These are phyloP conservation scores for Nephrocerus scutellatus DNA, from an alignment of 2,888 invertebrate species.

Conservation along the genomic window DNA sequence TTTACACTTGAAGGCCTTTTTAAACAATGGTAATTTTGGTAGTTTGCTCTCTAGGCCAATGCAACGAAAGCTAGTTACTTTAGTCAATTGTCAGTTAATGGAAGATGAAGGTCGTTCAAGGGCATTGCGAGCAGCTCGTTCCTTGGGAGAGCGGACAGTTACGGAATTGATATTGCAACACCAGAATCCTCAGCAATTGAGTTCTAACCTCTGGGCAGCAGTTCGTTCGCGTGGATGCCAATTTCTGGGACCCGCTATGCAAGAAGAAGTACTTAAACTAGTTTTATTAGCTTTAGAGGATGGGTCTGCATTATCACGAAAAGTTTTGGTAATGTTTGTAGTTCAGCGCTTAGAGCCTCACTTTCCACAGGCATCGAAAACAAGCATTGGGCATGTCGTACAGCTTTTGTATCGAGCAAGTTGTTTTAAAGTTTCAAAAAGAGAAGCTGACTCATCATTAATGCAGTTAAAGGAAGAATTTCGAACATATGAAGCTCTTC, in stretches of 20 bases:
- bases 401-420: constrained; percentile 95
- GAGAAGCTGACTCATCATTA: constrained; percentile 92
- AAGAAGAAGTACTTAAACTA: constrained; percentile 93
- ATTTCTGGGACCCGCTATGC: constrained; percentile 98
- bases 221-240: constrained; percentile 95
- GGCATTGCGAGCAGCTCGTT: constrained; percentile 75
- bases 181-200: constrained; percentile 91
- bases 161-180: constrained; percentile 90
- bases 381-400: constrained; percentile 97
- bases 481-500: constrained; percentile 83
- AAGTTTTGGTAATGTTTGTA: constrained; percentile 96
- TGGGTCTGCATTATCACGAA: constrained; percentile 86
- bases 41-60: constrained; percentile 76
- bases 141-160: constrained; percentile 90
- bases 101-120: constrained; percentile 81
- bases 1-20: constrained; percentile 75
- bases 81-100: constrained; percentile 86
- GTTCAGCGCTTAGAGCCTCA: constrained; percentile 94
- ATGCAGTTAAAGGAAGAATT: constrained; percentile 98
- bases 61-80: constrained; percentile 88
- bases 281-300: constrained; percentile 91
- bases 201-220: constrained; percentile 93
- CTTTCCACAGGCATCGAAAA: constrained; percentile 95
- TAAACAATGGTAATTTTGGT: constrained; percentile 48
- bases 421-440: constrained; percentile 96